A percentile compares a stretch with the other conserved stretches of the same genome.
These are phyloP conservation scores for Zootermopsis nevadensis DNA, from an alignment of 2,888 invertebrate genomes.

Conservation along the genomic window DNA sequence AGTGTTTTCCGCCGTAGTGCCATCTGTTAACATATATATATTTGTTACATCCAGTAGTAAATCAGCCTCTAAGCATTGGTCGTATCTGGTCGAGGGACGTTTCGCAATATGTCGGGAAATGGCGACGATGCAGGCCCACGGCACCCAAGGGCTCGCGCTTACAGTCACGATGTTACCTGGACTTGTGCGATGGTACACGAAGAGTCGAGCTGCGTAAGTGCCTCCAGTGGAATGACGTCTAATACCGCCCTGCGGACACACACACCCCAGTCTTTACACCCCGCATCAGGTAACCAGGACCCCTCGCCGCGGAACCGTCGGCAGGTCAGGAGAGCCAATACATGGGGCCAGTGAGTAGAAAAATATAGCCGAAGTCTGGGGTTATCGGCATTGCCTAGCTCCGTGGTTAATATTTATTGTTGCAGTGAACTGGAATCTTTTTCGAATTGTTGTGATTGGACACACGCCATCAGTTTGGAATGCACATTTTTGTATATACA, in stretches of 20 bases:
- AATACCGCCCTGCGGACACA: conserved; percentile 18
- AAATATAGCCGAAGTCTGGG: no score
- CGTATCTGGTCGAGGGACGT: no score
- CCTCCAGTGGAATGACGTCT: conserved; percentile 10
- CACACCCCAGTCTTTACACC: not conserved
- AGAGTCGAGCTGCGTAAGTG: not conserved
- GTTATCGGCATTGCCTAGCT: no score
- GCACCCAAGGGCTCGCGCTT: not conserved
- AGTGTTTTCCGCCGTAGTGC: no score
- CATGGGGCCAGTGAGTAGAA: conserved; percentile 27
- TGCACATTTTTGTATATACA: no score
- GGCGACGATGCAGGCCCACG: not conserved
- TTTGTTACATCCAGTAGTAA: no score
- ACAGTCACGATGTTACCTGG: not conserved
- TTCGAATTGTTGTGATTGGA: no score
- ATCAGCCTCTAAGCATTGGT: no score
- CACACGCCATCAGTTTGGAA: no score
- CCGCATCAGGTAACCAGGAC: not conserved
- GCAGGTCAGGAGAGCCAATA: conserved; percentile 8
- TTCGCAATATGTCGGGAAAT: not conserved
- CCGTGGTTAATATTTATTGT: no score
- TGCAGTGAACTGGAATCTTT: no score
- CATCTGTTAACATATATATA: no score
- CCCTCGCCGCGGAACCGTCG: not conserved
- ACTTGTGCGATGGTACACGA: not conserved